phyloP scores from a whole-genome alignment of 92 coral and sea anemone species.

The Palythoa grandiflora region DNA sequence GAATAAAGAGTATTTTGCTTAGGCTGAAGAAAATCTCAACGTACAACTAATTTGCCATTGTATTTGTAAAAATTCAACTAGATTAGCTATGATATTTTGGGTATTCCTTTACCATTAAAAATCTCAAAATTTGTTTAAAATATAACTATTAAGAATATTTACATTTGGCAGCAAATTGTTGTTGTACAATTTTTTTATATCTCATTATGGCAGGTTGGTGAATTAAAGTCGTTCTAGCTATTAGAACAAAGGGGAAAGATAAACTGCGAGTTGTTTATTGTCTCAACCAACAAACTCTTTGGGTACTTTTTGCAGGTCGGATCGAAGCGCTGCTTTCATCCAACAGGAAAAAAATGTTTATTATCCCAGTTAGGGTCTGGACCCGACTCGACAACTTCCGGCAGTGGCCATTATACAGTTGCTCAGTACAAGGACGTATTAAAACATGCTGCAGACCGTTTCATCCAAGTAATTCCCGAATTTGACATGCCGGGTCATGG shows the following conservation, averaged over 20 bases:
- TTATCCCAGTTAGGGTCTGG: constrained; percentile 95
- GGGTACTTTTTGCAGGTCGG: constrained; percentile 67
- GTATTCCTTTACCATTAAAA: no score
- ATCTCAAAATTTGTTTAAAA: no score
- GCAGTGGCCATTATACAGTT: constrained; percentile 77
- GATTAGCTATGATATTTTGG: no score
- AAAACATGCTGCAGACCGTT: constrained; percentile 72
- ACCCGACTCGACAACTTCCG: constrained; percentile 71
- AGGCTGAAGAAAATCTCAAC: no score
- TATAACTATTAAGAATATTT: no score
- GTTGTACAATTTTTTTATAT: no score
- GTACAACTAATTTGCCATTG: no score
- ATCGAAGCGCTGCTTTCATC: constrained; percentile 87
- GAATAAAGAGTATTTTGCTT: no score
- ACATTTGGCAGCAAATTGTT: no score
- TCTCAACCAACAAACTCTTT: neutral
- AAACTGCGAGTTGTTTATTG: neutral
- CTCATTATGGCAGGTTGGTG: no score
- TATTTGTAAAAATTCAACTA: no score
- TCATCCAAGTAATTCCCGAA: constrained; percentile 94
- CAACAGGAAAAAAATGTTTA: constrained; percentile 68
- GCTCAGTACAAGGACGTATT: constrained; percentile 82
- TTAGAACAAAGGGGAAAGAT: neutral
- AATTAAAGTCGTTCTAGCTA: no score
- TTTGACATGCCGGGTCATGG: constrained; percentile 99